These are phyloP conservation scores for Dryoscopus gambensis DNA, from an alignment of 2,113 vertebrate genomes.

Conservation along the genomic window DNA sequence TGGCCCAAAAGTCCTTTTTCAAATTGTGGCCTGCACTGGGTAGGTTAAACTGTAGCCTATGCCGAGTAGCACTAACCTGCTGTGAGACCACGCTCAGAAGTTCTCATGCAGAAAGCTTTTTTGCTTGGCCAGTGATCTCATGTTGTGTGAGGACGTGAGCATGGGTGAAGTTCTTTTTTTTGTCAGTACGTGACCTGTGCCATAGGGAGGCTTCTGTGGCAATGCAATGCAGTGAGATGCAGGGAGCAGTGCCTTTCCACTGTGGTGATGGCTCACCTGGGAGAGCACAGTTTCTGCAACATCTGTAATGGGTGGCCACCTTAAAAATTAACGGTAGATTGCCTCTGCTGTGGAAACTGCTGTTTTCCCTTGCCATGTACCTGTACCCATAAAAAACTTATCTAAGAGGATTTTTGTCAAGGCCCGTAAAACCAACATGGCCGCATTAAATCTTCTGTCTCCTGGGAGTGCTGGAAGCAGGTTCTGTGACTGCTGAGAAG, in stretches of 20 bases:
- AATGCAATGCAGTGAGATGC: fast-evolving
- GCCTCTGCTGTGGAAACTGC: not conserved
- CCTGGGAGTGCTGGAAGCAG: not conserved
- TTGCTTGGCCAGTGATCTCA: fast-evolving
- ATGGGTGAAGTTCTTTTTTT: not conserved
- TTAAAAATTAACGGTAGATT: not conserved
- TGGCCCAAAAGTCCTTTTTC: not conserved
- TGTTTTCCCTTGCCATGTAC: not conserved
- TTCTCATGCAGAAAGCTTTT: not conserved
- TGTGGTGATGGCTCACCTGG: not conserved
- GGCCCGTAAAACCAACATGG: not conserved
- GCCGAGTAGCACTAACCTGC: fast-evolving
- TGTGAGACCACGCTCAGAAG: not conserved
- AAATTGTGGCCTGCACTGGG: not conserved
- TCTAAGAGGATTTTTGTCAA: not conserved
- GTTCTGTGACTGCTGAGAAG: not conserved
- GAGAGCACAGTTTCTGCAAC: not conserved
- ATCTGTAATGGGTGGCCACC: not conserved
- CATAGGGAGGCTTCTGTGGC: not conserved
- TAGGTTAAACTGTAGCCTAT: not conserved
- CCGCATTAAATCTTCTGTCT: not conserved
- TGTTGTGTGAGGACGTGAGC: not conserved
- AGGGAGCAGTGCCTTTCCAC: not conserved
- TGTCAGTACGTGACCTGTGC: not conserved
- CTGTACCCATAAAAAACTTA: not conserved